Conservation (phyloP, 1,140 invertebrate genomes). For the Magallana gigas region DNA sequence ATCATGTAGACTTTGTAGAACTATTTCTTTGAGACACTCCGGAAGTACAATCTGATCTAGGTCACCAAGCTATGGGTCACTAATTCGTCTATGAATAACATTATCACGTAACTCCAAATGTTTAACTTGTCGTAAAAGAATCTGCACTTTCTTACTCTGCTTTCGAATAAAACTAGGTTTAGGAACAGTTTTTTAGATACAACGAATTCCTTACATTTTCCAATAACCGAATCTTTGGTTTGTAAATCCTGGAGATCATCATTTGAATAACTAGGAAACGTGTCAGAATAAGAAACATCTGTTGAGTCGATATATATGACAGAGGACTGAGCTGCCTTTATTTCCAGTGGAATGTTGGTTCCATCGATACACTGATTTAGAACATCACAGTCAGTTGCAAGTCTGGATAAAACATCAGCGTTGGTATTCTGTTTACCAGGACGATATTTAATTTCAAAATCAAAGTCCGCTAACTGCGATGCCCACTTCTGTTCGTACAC, state of each 20-base stretch:
- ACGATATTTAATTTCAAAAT: constrained; percentile 47
- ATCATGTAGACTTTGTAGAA: too few species aligned
- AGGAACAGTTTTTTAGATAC: neutral
- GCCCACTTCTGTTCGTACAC: constrained; percentile 23
- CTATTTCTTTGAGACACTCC: constrained; percentile 58
- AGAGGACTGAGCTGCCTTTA: neutral
- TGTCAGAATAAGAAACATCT: neutral
- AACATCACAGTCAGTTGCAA: neutral
- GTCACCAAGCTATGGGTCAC: constrained; percentile 9
- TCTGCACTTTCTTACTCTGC: neutral
- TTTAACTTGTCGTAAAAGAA: neutral
- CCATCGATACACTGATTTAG: neutral
- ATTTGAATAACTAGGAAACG: neutral
- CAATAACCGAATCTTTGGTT: neutral
- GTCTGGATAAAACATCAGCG: constrained; percentile 8
- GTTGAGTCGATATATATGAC: neutral
- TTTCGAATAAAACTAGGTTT: neutral
- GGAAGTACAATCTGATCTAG: constrained; percentile 59
- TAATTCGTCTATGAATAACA: neutral
- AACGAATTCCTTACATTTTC: neutral
- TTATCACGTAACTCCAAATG: neutral
- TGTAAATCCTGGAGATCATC: neutral
- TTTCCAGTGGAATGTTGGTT: neutral
- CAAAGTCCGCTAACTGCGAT: constrained; percentile 22
- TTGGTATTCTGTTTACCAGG: constrained; percentile 23